Conservation (phyloP, 2,113 vertebrate genomes). For the Stigmatopora argus region DNA sequence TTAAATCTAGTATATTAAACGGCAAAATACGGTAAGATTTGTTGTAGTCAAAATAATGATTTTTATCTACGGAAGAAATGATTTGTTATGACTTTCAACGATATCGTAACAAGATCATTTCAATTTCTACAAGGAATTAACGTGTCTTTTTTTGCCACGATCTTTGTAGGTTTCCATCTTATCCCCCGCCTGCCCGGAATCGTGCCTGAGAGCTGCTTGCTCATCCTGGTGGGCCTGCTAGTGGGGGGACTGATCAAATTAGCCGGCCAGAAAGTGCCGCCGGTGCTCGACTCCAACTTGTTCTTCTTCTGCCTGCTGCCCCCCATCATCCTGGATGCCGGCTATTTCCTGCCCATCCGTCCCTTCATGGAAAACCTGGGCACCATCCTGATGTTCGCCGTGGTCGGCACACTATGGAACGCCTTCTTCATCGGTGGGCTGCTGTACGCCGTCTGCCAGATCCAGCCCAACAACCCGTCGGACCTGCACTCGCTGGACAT, state of each 20-base stretch:
- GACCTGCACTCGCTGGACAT: slow-evolving; percentile 71
- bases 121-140: too few relatives aligned
- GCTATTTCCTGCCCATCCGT: slow-evolving; percentile 94
- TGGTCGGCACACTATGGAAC: slow-evolving; percentile 95
- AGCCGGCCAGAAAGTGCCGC: slow-evolving; percentile 77
- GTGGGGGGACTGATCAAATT: slow-evolving; percentile 88
- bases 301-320: slow-evolving; percentile 96
- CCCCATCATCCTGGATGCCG: slow-evolving; percentile 95
- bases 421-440: slow-evolving; percentile 88
- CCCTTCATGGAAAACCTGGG: slow-evolving; percentile 95
- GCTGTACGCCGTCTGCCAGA: slow-evolving; percentile 83
- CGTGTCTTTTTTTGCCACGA: not conserved
- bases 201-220: slow-evolving; percentile 94
- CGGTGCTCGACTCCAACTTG: slow-evolving; percentile 74
- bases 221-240: slow-evolving; percentile 89
- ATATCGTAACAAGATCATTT: too few relatives aligned
- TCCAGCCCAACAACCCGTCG: slow-evolving; percentile 49
- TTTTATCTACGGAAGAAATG: too few relatives aligned
- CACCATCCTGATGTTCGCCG: slow-evolving; percentile 95
- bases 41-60: too few relatives aligned
- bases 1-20: too few relatives aligned
- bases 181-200: slow-evolving; percentile 84
- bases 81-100: too few relatives aligned
- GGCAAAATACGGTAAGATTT: too few relatives aligned
- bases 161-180: slow-evolving; percentile 85